Percentiles rank a stretch among this genome's conserved stretches.
phyloP scores from a whole-genome alignment of 2,113 vertebrate species.

The Tautogolabrus adspersus region DNA sequence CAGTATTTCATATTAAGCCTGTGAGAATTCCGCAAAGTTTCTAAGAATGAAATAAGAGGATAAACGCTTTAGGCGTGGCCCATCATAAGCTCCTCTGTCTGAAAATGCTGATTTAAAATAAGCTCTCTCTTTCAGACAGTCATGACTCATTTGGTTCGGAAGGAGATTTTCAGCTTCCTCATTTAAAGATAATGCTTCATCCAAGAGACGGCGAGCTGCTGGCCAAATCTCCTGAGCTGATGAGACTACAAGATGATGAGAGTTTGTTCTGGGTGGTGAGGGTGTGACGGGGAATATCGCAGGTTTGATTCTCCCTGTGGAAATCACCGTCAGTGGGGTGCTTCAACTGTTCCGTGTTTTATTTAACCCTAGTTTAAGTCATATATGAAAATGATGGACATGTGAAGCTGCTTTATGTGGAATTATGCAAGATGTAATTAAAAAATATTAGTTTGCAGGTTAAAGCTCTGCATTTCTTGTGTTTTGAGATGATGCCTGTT shows the following conservation, averaged over 20 bases:
- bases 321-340: background rate
- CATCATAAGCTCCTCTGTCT: conserved; percentile 35
- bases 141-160: conserved; percentile 47
- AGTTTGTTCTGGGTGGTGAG: background rate
- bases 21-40: conserved; percentile 24
- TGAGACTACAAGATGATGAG: conserved; percentile 12
- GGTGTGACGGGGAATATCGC: background rate
- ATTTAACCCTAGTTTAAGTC: background rate
- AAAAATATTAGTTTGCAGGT: too few species aligned
- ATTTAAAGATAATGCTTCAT: conserved; percentile 54
- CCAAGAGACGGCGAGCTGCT: conserved; percentile 9
- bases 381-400: background rate
- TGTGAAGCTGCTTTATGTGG: too few species aligned
- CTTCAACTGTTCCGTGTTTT: background rate
- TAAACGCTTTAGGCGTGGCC: conserved; percentile 46
- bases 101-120: conserved; percentile 51
- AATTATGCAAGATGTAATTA: too few species aligned
- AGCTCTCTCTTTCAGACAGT: conserved; percentile 38
- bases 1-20: conserved; percentile 29
- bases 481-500: too few species aligned
- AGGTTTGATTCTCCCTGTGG: background rate
- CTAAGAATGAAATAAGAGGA: conserved; percentile 24
- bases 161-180: conserved; percentile 47
- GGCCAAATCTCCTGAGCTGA: conserved; percentile 40
- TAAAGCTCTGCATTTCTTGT: too few species aligned